Conservation (phyloP, 2,113 vertebrate species). For the Leptosomus discolor region DNA sequence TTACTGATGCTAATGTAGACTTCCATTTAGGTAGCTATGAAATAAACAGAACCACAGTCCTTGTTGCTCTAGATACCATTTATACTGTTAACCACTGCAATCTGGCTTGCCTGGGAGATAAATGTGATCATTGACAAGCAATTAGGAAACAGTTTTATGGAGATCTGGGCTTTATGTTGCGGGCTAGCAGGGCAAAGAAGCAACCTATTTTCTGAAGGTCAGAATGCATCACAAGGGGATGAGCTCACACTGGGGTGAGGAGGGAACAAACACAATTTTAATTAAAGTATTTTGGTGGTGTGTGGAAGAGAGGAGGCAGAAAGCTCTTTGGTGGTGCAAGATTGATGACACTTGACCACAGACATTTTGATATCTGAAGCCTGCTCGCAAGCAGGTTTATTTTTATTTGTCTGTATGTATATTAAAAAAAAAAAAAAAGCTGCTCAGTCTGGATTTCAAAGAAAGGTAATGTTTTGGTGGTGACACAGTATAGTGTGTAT, state of each 20-base stretch:
- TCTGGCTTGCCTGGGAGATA: slow-evolving; percentile 8
- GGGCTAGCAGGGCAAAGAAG: neutral
- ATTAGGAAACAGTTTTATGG: slow-evolving; percentile 12
- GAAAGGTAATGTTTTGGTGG: neutral
- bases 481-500: neutral
- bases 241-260: neutral
- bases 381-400: neutral
- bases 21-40: neutral
- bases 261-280: neutral
- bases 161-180: neutral
- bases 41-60: neutral
- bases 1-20: neutral
- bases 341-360: slow-evolving; percentile 38
- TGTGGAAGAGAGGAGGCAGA: neutral
- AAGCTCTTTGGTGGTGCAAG: neutral
- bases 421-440: neutral
- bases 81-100: neutral
- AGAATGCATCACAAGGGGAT: neutral
- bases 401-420: neutral
- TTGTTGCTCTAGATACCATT: neutral
- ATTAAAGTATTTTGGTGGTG: neutral
- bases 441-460: neutral
- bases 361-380: neutral
- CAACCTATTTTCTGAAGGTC: neutral
- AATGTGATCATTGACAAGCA: neutral